Percentiles rank a stretch among this genome's conserved stretches.
Evolutionary conservation across 1,140 invertebrate species (phyloP).

Genomic region (Trissolcus basalis): DNA sequence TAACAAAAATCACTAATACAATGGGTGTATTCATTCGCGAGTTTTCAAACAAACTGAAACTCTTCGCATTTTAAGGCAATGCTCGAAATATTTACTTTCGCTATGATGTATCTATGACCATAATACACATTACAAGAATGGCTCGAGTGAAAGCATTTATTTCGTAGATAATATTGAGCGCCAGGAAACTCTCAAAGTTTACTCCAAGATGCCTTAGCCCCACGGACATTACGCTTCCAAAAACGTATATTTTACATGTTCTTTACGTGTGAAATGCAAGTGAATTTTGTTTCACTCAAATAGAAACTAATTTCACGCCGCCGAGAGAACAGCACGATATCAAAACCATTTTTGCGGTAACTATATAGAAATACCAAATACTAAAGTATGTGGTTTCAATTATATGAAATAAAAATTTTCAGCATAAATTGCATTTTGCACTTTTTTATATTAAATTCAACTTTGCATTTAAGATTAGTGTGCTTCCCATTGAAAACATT

Average conservation of each 20-base stretch:
- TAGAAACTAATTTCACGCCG: too few species aligned
- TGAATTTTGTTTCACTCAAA: neutral
- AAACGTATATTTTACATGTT: neutral
- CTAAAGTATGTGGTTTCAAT: too few species aligned
- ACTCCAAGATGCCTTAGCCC: neutral
- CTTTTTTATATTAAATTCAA: too few species aligned
- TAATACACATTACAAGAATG: conserved; percentile 65
- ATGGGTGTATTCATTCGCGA: conserved; percentile 42
- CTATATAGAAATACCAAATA: too few species aligned
- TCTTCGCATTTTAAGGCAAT: conserved; percentile 64
- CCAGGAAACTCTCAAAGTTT: conserved; percentile 34
- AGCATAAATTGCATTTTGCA: too few species aligned
- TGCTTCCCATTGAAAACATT: neutral
- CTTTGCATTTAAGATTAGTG: too few species aligned
- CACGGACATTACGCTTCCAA: neutral
- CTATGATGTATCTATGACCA: conserved; percentile 37
- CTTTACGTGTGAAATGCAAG: neutral
- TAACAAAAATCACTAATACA: conserved; percentile 43
- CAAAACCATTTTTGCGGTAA: too few species aligned
- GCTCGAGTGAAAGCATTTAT: conserved; percentile 59
- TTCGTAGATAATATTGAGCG: conserved; percentile 63
- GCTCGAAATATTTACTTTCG: conserved; percentile 65
- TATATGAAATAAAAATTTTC: too few species aligned
- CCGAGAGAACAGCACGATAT: too few species aligned
- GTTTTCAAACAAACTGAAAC: conserved; percentile 63